These are phyloP conservation scores for Phylloscopus trochiloides DNA, from an alignment of 2,113 vertebrate species.

Conservation along the genomic window DNA sequence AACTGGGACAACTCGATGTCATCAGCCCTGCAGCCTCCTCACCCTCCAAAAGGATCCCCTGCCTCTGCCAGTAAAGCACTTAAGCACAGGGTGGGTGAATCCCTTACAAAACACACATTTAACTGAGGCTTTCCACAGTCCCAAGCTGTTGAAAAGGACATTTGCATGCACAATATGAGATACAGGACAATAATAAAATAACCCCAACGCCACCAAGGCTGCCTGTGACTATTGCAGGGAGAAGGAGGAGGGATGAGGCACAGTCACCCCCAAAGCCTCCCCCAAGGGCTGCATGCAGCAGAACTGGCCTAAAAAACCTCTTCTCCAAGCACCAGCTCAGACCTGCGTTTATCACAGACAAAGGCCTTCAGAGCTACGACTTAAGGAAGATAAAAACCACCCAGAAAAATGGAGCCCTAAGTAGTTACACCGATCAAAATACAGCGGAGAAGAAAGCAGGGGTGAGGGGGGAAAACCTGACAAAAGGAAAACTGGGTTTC, in stretches of 20 bases:
- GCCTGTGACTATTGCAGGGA: not conserved
- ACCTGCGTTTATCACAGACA: conserved; percentile 13
- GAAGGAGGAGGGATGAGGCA: not conserved
- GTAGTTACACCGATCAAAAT: conserved; percentile 62
- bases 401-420: conserved; percentile 57
- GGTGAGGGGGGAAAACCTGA: conserved; percentile 53
- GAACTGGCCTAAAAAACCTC: conserved; percentile 20
- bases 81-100: not conserved
- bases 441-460: conserved; percentile 58
- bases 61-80: not conserved
- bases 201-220: not conserved
- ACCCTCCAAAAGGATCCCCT: rapidly evolving
- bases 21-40: not conserved
- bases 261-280: not conserved
- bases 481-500: conserved; percentile 69
- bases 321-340: not conserved
- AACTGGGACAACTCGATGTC: not conserved
- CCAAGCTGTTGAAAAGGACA: not conserved
- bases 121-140: not conserved
- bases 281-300: not conserved
- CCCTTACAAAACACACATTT: not conserved
- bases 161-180: not conserved
- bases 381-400: conserved; percentile 65
- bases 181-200: not conserved
- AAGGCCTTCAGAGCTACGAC: conserved; percentile 31